phyloP scores from a whole-genome alignment of 2,888 invertebrate species.

The Arrhopalites spinosus region DNA sequence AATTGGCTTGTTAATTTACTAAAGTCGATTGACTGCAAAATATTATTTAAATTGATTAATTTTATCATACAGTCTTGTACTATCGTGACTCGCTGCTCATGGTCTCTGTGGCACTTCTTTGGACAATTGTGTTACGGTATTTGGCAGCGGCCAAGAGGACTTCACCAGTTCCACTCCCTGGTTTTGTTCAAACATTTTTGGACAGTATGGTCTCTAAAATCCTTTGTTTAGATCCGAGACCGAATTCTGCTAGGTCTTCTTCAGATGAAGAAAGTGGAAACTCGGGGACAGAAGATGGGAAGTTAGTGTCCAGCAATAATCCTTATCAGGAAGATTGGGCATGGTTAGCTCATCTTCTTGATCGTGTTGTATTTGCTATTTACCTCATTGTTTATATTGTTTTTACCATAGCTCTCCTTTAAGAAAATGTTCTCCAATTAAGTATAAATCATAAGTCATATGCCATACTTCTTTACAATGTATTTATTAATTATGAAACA shows the following conservation, averaged over 20 bases:
- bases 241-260: constrained; percentile 21
- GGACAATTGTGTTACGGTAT: constrained; percentile 55
- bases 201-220: constrained; percentile 51
- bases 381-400: constrained; percentile 51
- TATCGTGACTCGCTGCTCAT: constrained; percentile 55
- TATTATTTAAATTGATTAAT: not conserved
- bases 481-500: too few relatives aligned
- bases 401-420: constrained; percentile 54
- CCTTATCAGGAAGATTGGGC: constrained; percentile 56
- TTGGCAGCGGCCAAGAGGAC: constrained; percentile 54
- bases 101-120: constrained; percentile 52
- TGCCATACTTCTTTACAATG: not conserved
- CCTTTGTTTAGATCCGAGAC: constrained; percentile 54
- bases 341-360: constrained; percentile 55
- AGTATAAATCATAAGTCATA: not conserved
- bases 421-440: constrained; percentile 14
- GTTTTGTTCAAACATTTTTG: constrained; percentile 49
- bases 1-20: constrained; percentile 10
- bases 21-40: too few relatives aligned
- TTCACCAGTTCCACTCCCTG: constrained; percentile 55
- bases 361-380: constrained; percentile 52
- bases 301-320: constrained; percentile 46
- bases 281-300: constrained; percentile 41
- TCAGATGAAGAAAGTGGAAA: constrained; percentile 34
- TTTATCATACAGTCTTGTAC: constrained; percentile 46